Evolutionary conservation across 1,140 invertebrate species (phyloP).

Genomic region (Caerostris darwini): DNA sequence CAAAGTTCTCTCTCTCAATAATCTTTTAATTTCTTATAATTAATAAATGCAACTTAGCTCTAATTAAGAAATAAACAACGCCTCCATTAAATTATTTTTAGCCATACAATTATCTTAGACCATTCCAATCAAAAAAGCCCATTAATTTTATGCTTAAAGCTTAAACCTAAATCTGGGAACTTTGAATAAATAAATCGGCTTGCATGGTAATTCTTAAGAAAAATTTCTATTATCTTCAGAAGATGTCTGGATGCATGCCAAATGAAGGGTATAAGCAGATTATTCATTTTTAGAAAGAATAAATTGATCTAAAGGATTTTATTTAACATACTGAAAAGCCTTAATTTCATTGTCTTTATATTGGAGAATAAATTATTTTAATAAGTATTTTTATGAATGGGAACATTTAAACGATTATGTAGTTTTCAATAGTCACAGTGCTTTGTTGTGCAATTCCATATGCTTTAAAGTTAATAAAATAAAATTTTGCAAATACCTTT

Average conservation of each 20-base stretch:
- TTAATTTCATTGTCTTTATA: too few relatives aligned
- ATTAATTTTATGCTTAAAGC: background rate
- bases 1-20: too few relatives aligned
- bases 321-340: too few relatives aligned
- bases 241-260: background rate
- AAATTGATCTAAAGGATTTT: too few relatives aligned
- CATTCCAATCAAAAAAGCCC: background rate
- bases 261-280: background rate
- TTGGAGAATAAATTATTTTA: too few relatives aligned
- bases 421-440: too few relatives aligned
- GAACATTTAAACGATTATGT: too few relatives aligned
- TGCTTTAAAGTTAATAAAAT: too few relatives aligned
- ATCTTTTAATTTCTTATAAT: background rate
- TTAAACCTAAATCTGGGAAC: background rate
- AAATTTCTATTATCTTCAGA: background rate
- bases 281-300: background rate
- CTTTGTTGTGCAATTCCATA: too few relatives aligned
- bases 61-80: background rate
- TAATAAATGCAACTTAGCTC: background rate
- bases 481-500: too few relatives aligned
- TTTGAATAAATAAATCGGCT: conserved; percentile 17
- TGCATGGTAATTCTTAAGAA: background rate
- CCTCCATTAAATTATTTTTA: background rate
- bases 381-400: too few relatives aligned
- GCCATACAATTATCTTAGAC: background rate